phyloP scores from a whole-genome alignment of 2,888 invertebrate genomes.

The Epinotia demarniana region DNA sequence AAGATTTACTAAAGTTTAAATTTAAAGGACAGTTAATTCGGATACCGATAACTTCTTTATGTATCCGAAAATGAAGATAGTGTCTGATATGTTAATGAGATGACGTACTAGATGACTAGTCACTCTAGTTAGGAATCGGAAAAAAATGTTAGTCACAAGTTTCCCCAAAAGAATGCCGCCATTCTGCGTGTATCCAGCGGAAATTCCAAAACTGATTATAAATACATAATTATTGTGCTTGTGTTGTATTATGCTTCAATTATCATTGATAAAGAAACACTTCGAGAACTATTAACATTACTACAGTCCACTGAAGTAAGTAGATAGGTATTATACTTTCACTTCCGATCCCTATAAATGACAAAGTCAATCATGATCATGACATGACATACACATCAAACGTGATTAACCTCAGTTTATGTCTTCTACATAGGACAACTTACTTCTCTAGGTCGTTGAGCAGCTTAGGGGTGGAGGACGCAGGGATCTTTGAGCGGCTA shows the following conservation, averaged over 20 bases:
- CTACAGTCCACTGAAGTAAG: not conserved
- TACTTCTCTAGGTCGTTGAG: slow-evolving; percentile 76
- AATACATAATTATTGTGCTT: too few species aligned
- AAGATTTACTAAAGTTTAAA: too few species aligned
- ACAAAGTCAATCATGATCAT: slow-evolving; percentile 18
- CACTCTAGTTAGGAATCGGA: slow-evolving; percentile 17
- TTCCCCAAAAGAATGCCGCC: too few species aligned
- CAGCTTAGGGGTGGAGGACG: slow-evolving; percentile 79
- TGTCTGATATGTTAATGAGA: slow-evolving; percentile 3
- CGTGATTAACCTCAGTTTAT: slow-evolving; percentile 27
- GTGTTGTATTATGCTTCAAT: not conserved
- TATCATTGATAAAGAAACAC: not conserved
- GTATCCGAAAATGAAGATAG: not conserved
- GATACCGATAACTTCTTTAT: not conserved
- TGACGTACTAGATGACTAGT: slow-evolving; percentile 16
- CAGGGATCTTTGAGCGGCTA: slow-evolving; percentile 74
- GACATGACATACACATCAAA: slow-evolving; percentile 32
- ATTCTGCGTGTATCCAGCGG: too few species aligned
- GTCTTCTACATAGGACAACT: slow-evolving; percentile 46
- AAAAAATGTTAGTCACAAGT: not conserved
- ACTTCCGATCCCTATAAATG: slow-evolving; percentile 13
- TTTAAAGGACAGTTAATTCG: too few species aligned
- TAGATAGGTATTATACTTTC: not conserved
- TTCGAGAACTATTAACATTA: not conserved
- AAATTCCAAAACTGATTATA: too few species aligned